A percentile compares a stretch with the other conserved stretches of the same genome.
Conservation (phyloP, 2,888 invertebrate species). For the Balanococcus diminutus region DNA sequence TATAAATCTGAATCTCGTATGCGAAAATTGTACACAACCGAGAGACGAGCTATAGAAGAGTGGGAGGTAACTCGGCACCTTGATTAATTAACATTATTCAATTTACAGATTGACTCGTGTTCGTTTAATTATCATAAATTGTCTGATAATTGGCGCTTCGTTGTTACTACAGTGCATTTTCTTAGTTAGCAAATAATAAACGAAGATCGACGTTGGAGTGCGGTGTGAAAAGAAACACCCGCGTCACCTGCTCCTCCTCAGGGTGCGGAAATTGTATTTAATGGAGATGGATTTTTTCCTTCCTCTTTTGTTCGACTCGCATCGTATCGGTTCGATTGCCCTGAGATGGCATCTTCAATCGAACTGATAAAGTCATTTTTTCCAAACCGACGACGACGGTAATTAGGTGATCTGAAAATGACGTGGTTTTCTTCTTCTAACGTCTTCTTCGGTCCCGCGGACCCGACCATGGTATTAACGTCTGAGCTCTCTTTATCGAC, state of each 20-base stretch:
- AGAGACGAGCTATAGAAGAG: neutral
- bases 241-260: neutral
- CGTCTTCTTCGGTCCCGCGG: no score
- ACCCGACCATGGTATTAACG: no score
- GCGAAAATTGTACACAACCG: neutral
- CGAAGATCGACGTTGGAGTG: neutral
- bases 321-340: neutral
- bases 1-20: neutral
- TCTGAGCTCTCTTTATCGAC: slow-evolving; percentile 10
- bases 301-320: neutral
- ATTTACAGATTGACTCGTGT: slow-evolving; percentile 25
- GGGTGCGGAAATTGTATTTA: neutral
- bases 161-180: neutral
- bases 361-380: neutral
- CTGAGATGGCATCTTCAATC: slow-evolving; percentile 5
- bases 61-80: neutral
- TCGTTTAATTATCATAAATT: slow-evolving; percentile 35
- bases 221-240: neutral
- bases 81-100: slow-evolving; percentile 34
- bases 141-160: slow-evolving; percentile 22
- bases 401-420: slow-evolving; percentile 37
- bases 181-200: slow-evolving; percentile 11
- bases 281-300: slow-evolving; percentile 25
- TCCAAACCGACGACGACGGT: neutral
- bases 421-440: slow-evolving; percentile 9